Base-by-base conservation (phyloP, 2,113 vertebrate genomes). In the Murina feae region DNA sequence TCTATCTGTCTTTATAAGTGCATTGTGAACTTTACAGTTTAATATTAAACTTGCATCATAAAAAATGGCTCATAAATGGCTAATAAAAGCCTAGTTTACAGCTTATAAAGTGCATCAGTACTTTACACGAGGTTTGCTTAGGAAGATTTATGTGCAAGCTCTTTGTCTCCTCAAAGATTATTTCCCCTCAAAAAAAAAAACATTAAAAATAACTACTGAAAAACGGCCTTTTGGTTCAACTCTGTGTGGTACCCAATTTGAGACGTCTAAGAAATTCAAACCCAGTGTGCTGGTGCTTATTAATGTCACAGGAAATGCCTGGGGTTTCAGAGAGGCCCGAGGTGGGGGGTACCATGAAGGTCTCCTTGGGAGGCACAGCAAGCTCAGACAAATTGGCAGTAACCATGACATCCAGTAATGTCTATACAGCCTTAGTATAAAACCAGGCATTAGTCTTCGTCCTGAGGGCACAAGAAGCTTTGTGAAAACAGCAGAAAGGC, bases 61-160 rank as follows among this genome's bases (percentile, higher is more conserved):
- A 97, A 96, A 98, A 98, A 97, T 97, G 97, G 96, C 97, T 97
- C 96, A 96, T 98, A 98, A 98, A 98, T 98, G 97, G 96, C 98
- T 97, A 98, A 98, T 98, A 98, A 98, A 98, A 98, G 95, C 90
- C 93, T 95, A 60, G 55, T 98, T 98, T 98, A 98, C 98, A 97
- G 98, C 98, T 97, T 98, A 97, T 98, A 97, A 98, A 98, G 97
- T 96, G 95, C 96, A 97, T 98, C 98, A 95, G 72, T 95, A 88
- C 95, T 97, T 97, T 92, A 91, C 82, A 63, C 47, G 37, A 69
- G n/a, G n/a, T 97, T 97, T 98, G 97, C 97, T 94, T 95, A 51
- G 92, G 86, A 96, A 98, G 96, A 98, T 96, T 97, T 97, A 98
- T 98, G 82, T 87, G 90, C 35, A 32, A 89, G 90, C 81, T 98